Evolutionary conservation across 2,113 vertebrate species (phyloP), one percentile per base, ranked within the genome.

Genomic region (Spea bombifrons): DNA sequence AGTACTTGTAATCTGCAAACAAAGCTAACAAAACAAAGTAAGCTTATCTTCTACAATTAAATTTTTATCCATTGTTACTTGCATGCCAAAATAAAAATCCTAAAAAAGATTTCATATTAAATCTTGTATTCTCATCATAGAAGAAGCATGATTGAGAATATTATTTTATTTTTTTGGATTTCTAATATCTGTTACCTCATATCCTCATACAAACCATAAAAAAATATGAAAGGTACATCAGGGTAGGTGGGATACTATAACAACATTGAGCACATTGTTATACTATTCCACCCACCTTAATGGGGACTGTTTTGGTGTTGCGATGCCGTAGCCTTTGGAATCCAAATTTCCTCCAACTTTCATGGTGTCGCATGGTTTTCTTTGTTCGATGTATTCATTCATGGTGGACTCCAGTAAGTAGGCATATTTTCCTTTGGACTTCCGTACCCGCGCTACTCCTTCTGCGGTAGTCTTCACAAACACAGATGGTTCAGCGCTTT

Each of bases 281-380:
- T 99, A 99, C 97, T 99, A 99, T 98, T 99, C 97, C 97, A 99
- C 97, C 97, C 97, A 99, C 97, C 97, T 99, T 99, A 99, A 99
- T 98, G 97, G 96, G 91, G 97, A 99, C 96, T 95, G 96, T 95
- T 99, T 99, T 88, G 97, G 97, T 86, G 97, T 99, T 86, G 97
- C 97, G 90, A 99, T 99, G 89, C 97, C 97, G 84, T 99, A 99
- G 91, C 97, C 97, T 90, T 99, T 99, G 92, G 97, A 99, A 91
- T 99, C 97, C 92, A 99, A 95, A 94, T 99, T 99, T 71, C 97
- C 97, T 87, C 97, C 97, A 81, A 99, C 97, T 92, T 99, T 99
- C 97, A 99, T 99, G 93, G 97, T 99, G 90, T 99, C 97, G 53
- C 97, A 99, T 71, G 97, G 97, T 84, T 99, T 99, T 73, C 97